Base-by-base conservation (phyloP, 1,140 invertebrate genomes). In the Lanistes nyassanus region DNA sequence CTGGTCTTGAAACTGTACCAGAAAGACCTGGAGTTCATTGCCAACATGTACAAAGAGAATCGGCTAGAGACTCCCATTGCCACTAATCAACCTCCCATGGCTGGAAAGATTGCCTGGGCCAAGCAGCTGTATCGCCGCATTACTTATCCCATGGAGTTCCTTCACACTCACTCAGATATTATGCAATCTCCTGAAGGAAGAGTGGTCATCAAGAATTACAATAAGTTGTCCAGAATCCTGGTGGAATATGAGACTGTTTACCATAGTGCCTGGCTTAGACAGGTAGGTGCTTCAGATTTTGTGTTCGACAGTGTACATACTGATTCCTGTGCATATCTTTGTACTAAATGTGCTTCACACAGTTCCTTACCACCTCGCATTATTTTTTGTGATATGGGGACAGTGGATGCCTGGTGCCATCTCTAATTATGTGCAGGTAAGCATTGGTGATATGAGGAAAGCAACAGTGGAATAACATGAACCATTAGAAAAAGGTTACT, bases 1-100 rank as follows among this genome's bases (percentile, higher is more conserved):
- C 86, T 94, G 19, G 95, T 98, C 23, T 87, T 96, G 2, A 92
- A 92, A 76, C 95, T 96, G 84, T 95, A 95, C 76, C 94, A 95
- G 74, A 93, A 92, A 67, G 95, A 97, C 88, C 93, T 98, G 2
- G 95, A 97, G 75, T 93, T 94, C 80, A 95, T 96, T 64, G 91
- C 95, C n/a, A 95, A 94, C 86, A 91, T 96, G 77, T 98, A 97
- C 85, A 94, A 94, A 83, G 95, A 94, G 82, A 94, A 96, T 85
- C 94, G 94, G 79, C 93, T 94, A 78, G 94, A 97, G 88, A 96
- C 96, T 0, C 95, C 95, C 0, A 87, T 97, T 7, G 93, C 95
- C 0, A 91, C 94, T 80, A 94, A 97, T 88, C 94, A 95, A 88
- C 95, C 96, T 37, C 95, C 95, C 0, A 94, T 97, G 64, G 94